These are phyloP conservation scores for Romanogobio albipinnatus DNA, from an alignment of 2,113 vertebrate species.

Conservation along the genomic window DNA sequence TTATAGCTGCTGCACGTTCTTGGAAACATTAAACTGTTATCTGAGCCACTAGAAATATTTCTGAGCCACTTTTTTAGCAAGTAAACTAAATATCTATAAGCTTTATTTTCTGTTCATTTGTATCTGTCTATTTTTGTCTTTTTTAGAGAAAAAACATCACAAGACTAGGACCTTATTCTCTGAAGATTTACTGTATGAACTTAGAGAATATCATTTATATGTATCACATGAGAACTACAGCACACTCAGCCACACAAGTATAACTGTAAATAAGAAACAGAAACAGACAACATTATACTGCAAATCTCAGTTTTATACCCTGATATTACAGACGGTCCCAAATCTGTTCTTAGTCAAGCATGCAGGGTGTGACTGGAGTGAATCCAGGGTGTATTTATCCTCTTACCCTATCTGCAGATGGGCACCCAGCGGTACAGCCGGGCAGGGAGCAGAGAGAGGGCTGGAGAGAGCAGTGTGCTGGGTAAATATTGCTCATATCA, in stretches of 20 bases:
- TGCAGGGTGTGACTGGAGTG: constrained; percentile 8
- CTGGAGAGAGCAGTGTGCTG: constrained; percentile 11
- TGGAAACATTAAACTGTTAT: too few species aligned
- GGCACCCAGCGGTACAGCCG: constrained; percentile 13
- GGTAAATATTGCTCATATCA: constrained; percentile 47
- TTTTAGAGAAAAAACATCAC: neutral
- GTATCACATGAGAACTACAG: neutral
- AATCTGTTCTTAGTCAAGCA: constrained; percentile 27
- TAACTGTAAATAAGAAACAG: neutral
- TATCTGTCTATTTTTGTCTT: too few species aligned
- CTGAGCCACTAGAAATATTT: too few species aligned
- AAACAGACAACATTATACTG: neutral
- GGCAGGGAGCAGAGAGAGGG: neutral
- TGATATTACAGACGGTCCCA: neutral
- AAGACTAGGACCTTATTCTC: neutral
- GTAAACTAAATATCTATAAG: too few species aligned
- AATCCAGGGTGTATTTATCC: constrained; percentile 58
- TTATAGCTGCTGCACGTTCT: too few species aligned
- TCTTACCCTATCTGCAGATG: constrained; percentile 46
- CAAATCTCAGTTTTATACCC: neutral
- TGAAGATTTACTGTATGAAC: neutral
- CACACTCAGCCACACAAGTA: neutral
- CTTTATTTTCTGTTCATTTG: too few species aligned
- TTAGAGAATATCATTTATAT: neutral
- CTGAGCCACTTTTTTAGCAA: too few species aligned